phyloP scores from a whole-genome alignment of 2,888 invertebrate species.

The Tubulanus polymorphus region DNA sequence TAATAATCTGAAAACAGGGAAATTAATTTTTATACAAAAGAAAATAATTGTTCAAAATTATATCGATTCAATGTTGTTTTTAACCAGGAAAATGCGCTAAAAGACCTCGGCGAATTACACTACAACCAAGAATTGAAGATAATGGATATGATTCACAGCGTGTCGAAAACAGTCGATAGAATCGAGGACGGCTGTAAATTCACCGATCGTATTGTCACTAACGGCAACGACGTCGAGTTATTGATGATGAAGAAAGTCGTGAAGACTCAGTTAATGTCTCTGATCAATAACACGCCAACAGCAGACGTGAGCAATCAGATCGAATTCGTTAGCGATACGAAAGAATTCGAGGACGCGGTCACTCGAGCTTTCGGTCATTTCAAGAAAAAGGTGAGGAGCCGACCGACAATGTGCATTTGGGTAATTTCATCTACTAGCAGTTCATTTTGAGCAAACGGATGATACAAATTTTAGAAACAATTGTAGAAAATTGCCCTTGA shows the following conservation, averaged over 20 bases:
- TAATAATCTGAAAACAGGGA: too few species aligned
- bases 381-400: too few species aligned
- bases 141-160: constrained; percentile 76
- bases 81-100: constrained; percentile 64
- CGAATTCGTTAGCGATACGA: constrained; percentile 71
- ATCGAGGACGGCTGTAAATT: constrained; percentile 85
- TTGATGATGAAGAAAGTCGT: constrained; percentile 78
- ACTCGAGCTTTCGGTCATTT: constrained; percentile 53
- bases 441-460: too few species aligned
- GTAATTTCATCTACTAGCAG: too few species aligned
- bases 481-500: too few species aligned
- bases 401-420: too few species aligned
- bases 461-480: too few species aligned
- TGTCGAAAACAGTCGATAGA: constrained; percentile 78
- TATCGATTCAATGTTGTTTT: neutral
- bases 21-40: too few species aligned
- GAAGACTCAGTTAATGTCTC: constrained; percentile 69
- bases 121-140: constrained; percentile 81
- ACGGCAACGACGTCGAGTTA: constrained; percentile 66
- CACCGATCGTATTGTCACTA: constrained; percentile 73
- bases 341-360: constrained; percentile 71
- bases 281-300: constrained; percentile 78
- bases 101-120: constrained; percentile 58
- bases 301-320: constrained; percentile 71
- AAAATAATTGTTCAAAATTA: too few species aligned